Evolutionary conservation across 2,888 invertebrate genomes (phyloP), one percentile per base, ranked within the genome.

Genomic region (Heliothis peltigera): DNA sequence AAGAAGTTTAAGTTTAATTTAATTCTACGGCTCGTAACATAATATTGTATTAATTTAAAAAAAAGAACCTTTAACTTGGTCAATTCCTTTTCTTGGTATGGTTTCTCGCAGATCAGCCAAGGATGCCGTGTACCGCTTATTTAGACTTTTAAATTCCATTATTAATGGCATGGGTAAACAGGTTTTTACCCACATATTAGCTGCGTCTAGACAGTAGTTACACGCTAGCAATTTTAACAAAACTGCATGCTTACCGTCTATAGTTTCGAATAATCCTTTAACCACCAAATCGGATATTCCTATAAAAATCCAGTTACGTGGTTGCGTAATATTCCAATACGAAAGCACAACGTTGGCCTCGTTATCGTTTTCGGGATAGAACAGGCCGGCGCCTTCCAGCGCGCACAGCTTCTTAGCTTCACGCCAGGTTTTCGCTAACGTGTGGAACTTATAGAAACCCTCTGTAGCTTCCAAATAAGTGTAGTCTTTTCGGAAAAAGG

Each of bases 391-490:
- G 0, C 92, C 92, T 78, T 93, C 92, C 22, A 79, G 35, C 0
- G 79, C 81, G 64, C 93, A 93, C n/a, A 68, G 73, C 4, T 66
- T 79, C 66, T 87, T 89, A 0, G 92, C 92, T 0, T 88, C 86
- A 5, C 77, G 46, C 92, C 92, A 93, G 7, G 75, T 79, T 62
- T 81, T 86, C 4, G 82, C 83, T 18, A 87, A 51, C 0, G 89
- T 90, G 54, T 92, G 90, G 22, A 92, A 81, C 79, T 93, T 93
- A 78, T 92, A 93, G 61, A 92, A 93, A 63, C 87, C 85, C 5
- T 84, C 54, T 6, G 85, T 78, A 0, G 64, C 68, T 17, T 87
- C 84, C 59, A 91, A 52, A 64, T 82, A 92, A 7, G 59, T 84
- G 72, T 92, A 93, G 75, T 93, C 92, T 39, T 85, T 88, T 4